Evolutionary conservation across 2,113 vertebrate genomes (phyloP).

Genomic region (Brevimyrus niger): DNA sequence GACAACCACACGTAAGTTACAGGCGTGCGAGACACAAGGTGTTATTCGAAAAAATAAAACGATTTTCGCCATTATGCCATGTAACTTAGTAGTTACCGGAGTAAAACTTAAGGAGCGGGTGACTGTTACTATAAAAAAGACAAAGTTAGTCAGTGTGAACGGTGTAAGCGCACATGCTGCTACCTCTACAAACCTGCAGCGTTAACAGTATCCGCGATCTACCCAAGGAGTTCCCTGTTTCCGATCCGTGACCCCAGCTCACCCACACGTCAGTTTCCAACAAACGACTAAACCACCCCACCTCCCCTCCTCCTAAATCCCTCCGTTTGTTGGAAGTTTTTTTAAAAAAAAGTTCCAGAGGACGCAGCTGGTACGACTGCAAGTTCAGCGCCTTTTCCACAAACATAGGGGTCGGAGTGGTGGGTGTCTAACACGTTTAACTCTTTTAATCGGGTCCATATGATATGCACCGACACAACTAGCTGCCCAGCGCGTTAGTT

Average conservation of each 20-base stretch:
- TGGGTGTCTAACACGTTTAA: background rate
- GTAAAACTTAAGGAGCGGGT: background rate
- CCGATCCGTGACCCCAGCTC: slow-evolving; percentile 1
- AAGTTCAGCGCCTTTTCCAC: background rate
- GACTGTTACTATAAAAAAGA: background rate
- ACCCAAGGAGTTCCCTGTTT: slow-evolving; percentile 3
- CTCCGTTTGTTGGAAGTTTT: background rate
- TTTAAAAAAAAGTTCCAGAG: background rate
- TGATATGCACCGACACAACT: background rate
- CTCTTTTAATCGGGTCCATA: background rate
- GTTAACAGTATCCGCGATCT: slow-evolving; percentile 24
- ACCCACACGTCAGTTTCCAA: background rate
- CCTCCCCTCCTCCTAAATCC: background rate
- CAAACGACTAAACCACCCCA: background rate
- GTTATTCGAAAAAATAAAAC: background rate
- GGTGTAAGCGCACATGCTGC: background rate
- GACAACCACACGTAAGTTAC: slow-evolving; percentile 16
- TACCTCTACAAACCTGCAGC: slow-evolving; percentile 41
- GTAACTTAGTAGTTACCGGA: background rate
- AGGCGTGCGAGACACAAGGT: background rate
- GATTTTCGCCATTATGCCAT: background rate
- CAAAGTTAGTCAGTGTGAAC: background rate
- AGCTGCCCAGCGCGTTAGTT: background rate
- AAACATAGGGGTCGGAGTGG: background rate
- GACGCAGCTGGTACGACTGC: background rate